Percentiles rank a stretch among this genome's conserved stretches.
These are phyloP conservation scores for Lycodopsis pacificus DNA, from an alignment of 2,797 vertebrate genomes.

Conservation along the genomic window DNA sequence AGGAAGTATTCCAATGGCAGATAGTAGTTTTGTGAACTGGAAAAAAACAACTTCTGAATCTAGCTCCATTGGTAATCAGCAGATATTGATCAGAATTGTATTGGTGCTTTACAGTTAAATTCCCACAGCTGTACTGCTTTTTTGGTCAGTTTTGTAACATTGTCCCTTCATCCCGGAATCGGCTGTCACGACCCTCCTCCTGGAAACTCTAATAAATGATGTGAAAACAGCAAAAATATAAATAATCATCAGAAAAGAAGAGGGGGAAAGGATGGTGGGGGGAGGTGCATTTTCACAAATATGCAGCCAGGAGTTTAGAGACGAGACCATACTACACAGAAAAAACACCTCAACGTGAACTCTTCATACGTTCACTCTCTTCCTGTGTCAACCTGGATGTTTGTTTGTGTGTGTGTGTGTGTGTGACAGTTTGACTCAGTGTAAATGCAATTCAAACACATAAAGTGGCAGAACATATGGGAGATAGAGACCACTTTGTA, in stretches of 20 bases:
- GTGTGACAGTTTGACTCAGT: conserved; percentile 36
- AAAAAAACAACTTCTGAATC: not conserved
- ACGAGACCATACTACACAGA: not conserved
- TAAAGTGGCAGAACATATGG: conserved; percentile 47
- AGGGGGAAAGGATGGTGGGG: not conserved
- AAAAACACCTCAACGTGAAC: conserved; percentile 24
- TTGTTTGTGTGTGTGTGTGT: conserved; percentile 4
- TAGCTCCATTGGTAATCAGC: conserved; percentile 7
- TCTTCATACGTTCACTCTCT: not conserved
- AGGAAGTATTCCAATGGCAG: conserved; percentile 5
- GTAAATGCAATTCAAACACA: conserved; percentile 55
- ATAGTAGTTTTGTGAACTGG: conserved; percentile 1
- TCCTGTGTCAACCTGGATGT: conserved; percentile 27
- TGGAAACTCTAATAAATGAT: conserved; percentile 85
- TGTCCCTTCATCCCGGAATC: conserved; percentile 61
- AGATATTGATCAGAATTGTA: conserved; percentile 18
- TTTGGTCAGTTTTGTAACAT: conserved; percentile 59
- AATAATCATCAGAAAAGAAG: not conserved
- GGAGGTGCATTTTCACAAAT: conserved; percentile 20
- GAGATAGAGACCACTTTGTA: conserved; percentile 43
- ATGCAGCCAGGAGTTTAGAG: conserved; percentile 20
- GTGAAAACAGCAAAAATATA: conserved; percentile 72
- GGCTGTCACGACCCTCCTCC: conserved; percentile 85
- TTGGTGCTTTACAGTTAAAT: conserved; percentile 24
- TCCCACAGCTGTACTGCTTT: conserved; percentile 1